These are phyloP conservation scores for Chinchilla lanigera DNA, from an alignment of 2,113 vertebrate genomes.

Conservation along the genomic window DNA sequence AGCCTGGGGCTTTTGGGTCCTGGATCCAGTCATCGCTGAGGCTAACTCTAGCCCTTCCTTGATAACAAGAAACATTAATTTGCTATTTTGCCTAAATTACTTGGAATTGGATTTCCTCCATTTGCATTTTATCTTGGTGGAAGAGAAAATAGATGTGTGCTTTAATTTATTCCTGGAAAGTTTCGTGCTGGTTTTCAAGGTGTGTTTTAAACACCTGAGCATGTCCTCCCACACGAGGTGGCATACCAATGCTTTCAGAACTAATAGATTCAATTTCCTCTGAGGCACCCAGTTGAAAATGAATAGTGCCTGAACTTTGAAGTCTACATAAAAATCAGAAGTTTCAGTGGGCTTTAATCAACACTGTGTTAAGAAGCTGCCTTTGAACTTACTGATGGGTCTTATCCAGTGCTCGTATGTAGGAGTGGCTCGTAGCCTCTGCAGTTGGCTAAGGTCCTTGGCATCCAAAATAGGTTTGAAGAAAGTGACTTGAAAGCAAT, in stretches of 20 bases:
- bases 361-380: not conserved
- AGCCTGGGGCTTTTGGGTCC: not conserved
- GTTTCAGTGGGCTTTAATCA: not conserved
- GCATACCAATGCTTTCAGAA: not conserved
- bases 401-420: no score
- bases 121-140: conserved; percentile 19
- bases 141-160: not conserved
- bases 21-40: not conserved
- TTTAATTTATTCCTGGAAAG: conserved; percentile 12
- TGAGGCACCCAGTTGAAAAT: not conserved
- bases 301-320: not conserved
- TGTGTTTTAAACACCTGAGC: not conserved
- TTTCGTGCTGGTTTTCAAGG: not conserved
- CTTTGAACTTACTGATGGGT: not conserved
- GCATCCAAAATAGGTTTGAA: not conserved
- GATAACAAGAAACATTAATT: not conserved
- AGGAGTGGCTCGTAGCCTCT: accelerated
- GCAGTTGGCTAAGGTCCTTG: not conserved
- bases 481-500: not conserved
- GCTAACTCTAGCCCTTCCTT: not conserved
- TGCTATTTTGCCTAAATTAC: conserved; percentile 9
- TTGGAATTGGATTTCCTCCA: not conserved
- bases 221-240: not conserved
- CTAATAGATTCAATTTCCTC: not conserved
- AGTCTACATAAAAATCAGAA: not conserved